These are phyloP conservation scores for Phalacrocorax pelagicus DNA, from an alignment of 2,113 vertebrate genomes.

Conservation along the genomic window DNA sequence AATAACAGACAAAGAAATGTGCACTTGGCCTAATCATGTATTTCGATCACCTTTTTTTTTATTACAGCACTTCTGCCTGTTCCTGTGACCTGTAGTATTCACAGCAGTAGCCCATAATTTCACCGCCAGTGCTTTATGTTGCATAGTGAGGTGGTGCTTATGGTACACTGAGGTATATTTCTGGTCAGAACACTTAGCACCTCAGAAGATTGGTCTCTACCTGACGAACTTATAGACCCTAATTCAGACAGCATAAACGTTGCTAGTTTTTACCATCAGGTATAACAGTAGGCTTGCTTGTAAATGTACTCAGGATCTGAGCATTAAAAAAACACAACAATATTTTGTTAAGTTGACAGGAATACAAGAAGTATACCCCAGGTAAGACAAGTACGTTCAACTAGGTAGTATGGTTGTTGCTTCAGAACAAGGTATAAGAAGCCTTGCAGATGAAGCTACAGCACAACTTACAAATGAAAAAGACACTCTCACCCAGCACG, in stretches of 20 bases:
- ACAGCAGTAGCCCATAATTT: not conserved
- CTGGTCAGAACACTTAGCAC: not conserved
- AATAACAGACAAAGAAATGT: not conserved
- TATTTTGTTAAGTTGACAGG: not conserved
- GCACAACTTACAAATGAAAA: not conserved
- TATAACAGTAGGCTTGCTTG: not conserved
- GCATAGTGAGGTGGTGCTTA: not conserved
- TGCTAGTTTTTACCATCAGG: not conserved
- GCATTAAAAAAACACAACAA: not conserved
- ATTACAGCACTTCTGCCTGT: not conserved
- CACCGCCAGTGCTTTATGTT: not conserved
- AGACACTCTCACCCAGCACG: not conserved
- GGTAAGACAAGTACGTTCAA: not conserved
- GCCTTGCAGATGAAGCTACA: not conserved
- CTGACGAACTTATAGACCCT: not conserved
- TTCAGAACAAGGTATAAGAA: not conserved
- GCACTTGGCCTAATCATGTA: not conserved
- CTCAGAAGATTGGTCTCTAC: not conserved
- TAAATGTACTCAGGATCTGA: not conserved
- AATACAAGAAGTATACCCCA: not conserved
- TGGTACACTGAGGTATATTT: not conserved
- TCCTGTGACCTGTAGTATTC: not conserved
- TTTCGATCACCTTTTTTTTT: not conserved
- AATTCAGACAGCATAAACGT: not conserved
- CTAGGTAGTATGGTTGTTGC: fast-evolving